Conservation (phyloP, 2,888 invertebrate species). For the Acrobasis consociella region DNA sequence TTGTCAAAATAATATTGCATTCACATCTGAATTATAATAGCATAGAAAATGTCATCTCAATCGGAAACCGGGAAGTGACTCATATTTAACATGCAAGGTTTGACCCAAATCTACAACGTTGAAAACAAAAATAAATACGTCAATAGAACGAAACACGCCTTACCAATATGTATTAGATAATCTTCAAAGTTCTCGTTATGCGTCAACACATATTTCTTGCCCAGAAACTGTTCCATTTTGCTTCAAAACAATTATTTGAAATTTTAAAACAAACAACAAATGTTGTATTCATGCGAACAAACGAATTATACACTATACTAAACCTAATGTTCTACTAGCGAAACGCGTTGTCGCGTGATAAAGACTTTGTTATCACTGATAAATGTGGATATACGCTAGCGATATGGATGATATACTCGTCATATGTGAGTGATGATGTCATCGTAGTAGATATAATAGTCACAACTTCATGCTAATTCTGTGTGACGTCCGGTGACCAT, state of each 20-base stretch:
- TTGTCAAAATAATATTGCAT: too few relatives aligned
- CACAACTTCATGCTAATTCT: neutral
- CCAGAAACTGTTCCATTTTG: slow-evolving; percentile 62
- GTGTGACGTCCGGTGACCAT: neutral
- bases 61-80: too few relatives aligned
- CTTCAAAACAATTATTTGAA: too few relatives aligned
- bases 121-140: neutral
- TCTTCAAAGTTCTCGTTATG: slow-evolving; percentile 51
- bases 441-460: neutral
- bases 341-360: neutral
- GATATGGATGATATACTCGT: neutral
- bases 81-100: too few relatives aligned
- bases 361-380: slow-evolving; percentile 5
- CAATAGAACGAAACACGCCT: slow-evolving; percentile 26
- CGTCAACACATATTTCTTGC: slow-evolving; percentile 45
- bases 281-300: too few relatives aligned
- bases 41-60: too few relatives aligned
- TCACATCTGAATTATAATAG: too few relatives aligned
- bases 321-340: neutral
- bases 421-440: neutral
- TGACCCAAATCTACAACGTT: too few relatives aligned
- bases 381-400: neutral
- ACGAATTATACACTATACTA: too few relatives aligned
- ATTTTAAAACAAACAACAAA: too few relatives aligned
- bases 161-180: slow-evolving; percentile 48